Conservation (phyloP, 2,113 vertebrate genomes). For the Charadrius vociferus region DNA sequence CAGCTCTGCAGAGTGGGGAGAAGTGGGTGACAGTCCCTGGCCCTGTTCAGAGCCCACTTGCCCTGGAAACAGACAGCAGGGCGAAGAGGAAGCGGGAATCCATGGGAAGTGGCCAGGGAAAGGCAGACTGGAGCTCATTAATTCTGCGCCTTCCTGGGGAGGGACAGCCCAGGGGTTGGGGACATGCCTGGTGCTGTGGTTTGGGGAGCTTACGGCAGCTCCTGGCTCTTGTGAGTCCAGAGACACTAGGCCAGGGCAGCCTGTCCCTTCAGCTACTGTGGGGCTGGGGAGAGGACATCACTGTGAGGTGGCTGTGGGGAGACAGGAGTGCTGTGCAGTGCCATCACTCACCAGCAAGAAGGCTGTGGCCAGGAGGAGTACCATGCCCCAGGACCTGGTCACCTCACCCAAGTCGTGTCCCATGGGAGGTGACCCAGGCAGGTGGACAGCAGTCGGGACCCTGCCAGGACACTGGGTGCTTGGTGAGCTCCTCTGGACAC, state of each 20-base stretch:
- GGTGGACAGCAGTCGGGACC: not conserved
- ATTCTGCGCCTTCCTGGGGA: not conserved
- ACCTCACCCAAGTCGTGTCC: slow-evolving; percentile 71
- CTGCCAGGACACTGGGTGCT: not conserved
- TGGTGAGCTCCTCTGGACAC: not conserved
- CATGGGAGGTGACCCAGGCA: slow-evolving; percentile 67
- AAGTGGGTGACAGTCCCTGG: not conserved
- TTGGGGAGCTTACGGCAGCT: not conserved
- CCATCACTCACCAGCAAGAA: slow-evolving; percentile 70
- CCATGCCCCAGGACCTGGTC: not conserved
- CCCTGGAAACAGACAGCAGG: not conserved
- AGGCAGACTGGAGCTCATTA: not conserved
- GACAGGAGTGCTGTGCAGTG: no score
- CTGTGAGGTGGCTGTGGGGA: not conserved
- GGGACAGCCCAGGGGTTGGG: not conserved
- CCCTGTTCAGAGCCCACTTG: not conserved
- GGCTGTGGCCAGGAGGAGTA: slow-evolving; percentile 66
- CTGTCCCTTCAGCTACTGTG: not conserved
- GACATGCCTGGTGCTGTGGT: not conserved
- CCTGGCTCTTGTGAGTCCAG: not conserved
- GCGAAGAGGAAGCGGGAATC: not conserved
- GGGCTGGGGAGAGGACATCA: accelerated
- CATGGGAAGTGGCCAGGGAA: not conserved
- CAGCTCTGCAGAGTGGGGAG: slow-evolving; percentile 48
- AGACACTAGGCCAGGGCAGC: no score